Evolutionary conservation across 2,113 vertebrate species (phyloP), one percentile per base, ranked within the genome.

Genomic region (Phalacrocorax brasilianus): DNA sequence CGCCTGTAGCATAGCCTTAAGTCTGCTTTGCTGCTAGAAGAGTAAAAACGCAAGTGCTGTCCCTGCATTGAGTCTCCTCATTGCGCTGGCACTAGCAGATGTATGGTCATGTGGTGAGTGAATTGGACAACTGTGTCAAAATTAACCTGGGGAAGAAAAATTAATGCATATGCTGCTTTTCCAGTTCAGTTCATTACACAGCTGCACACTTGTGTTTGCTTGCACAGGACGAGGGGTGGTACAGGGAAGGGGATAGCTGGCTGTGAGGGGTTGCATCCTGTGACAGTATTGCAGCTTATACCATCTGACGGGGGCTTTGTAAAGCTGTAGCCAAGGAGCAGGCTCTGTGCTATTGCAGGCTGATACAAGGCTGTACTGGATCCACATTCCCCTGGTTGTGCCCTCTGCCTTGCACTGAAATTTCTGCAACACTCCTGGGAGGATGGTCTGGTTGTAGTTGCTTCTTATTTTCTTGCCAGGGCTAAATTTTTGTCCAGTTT

Each of bases 371-470:
- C 73, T 87, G 24, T 50, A 53, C 32, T 35, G 53, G 27, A 35
- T 30, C 27, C 35, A 4, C 1, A 0, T 63, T 82, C 42, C 21
- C 22, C 45, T 56, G 55, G 45, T 65, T 1, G 0, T 47, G 17
- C 40, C 30, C 52, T 62, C 66, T 78, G 50, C 61, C 40, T 84
- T 33, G 28, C 45, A 8, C 10, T 75, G 44, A 35, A 21, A 45
- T 75, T 52, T 63, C 56, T 71, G 56, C 63, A 73, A 3, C 4
- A 2, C 5, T 66, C 65, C 26, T 3, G 11, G 56, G 20, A 66
- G 9, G 9, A 21, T 59, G 23, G 7, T 73, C 32, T 63, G 23
- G 6, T 62, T 88, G 11, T 50, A 52, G 22, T 55, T 80, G 17
- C 28, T 77, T 53, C 12, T 35, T 63, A 65, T 66, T 80, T 75